phyloP scores from a whole-genome alignment of 1,140 invertebrate species.

The Trichonephila clavipes region DNA sequence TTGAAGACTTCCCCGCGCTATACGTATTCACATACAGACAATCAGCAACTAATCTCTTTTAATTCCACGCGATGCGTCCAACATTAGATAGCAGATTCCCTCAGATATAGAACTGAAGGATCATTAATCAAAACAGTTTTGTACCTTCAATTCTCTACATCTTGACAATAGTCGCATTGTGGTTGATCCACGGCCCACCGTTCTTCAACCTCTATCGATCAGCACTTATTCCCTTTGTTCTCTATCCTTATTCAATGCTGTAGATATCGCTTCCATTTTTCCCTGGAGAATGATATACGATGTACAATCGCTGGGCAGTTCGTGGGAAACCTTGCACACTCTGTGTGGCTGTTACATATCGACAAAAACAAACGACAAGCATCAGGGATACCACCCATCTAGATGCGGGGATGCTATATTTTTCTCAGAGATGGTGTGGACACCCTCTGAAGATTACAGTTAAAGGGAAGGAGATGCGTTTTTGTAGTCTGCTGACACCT shows the following conservation, averaged over 20 bases:
- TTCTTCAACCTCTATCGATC: conserved; percentile 21
- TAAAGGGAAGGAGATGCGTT: background rate
- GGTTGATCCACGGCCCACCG: background rate
- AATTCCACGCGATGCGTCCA: background rate
- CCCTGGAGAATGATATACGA: conserved; percentile 45
- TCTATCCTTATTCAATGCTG: background rate
- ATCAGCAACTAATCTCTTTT: background rate
- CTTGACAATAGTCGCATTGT: conserved; percentile 51
- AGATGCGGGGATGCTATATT: background rate
- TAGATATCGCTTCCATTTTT: conserved; percentile 41
- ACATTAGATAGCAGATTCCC: background rate
- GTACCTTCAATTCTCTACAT: conserved; percentile 10
- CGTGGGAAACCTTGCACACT: conserved; percentile 44
- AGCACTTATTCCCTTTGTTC: background rate
- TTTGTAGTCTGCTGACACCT: background rate
- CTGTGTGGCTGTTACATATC: conserved; percentile 7
- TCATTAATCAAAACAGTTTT: conserved; percentile 37
- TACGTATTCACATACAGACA: background rate
- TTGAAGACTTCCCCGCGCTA: background rate
- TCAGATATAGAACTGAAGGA: background rate
- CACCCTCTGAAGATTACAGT: background rate
- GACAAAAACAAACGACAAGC: conserved; percentile 49
- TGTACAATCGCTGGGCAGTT: conserved; percentile 25
- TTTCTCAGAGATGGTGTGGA: conserved; percentile 28
- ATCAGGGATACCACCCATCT: conserved; percentile 31